A percentile compares a stretch with the other conserved stretches of the same genome.
Evolutionary conservation across 37 sponge, comb jelly and placozoan species (phyloP).

Genomic region (Eunapius fragilis): DNA sequence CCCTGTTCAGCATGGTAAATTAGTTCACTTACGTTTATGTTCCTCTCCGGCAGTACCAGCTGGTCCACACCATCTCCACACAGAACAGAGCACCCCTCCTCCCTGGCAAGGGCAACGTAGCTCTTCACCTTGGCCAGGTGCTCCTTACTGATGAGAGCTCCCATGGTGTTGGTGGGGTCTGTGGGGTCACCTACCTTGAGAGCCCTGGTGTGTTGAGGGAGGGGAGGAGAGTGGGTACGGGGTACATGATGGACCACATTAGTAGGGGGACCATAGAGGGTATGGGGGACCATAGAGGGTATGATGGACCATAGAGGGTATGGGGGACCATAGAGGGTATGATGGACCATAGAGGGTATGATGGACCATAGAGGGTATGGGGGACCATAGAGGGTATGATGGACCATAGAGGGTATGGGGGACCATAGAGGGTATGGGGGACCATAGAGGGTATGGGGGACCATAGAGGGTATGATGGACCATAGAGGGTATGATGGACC

Average conservation of each 20-base stretch:
- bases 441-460: too few relatives aligned
- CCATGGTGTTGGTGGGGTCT: slow-evolving; percentile 71
- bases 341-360: too few relatives aligned
- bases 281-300: neutral
- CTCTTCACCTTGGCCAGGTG: slow-evolving; percentile 85
- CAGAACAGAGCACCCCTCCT: slow-evolving; percentile 79
- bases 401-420: too few relatives aligned
- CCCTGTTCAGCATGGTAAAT: neutral
- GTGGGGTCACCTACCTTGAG: slow-evolving; percentile 82
- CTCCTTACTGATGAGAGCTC: slow-evolving; percentile 88
- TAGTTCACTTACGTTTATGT: slow-evolving; percentile 46
- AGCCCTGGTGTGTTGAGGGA: slow-evolving; percentile 28
- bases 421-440: too few relatives aligned
- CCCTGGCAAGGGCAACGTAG: slow-evolving; percentile 69
- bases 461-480: too few relatives aligned
- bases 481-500: too few relatives aligned
- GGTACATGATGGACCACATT: neutral
- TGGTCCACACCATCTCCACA: slow-evolving; percentile 82
- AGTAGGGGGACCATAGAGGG: too few relatives aligned
- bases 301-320: neutral
- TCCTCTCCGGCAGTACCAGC: slow-evolving; percentile 68
- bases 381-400: too few relatives aligned
- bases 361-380: too few relatives aligned
- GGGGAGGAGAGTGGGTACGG: neutral
- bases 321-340: too few relatives aligned